Evolutionary conservation across 2,888 invertebrate genomes (phyloP).

Genomic region (Dolichopus griseipennis): DNA sequence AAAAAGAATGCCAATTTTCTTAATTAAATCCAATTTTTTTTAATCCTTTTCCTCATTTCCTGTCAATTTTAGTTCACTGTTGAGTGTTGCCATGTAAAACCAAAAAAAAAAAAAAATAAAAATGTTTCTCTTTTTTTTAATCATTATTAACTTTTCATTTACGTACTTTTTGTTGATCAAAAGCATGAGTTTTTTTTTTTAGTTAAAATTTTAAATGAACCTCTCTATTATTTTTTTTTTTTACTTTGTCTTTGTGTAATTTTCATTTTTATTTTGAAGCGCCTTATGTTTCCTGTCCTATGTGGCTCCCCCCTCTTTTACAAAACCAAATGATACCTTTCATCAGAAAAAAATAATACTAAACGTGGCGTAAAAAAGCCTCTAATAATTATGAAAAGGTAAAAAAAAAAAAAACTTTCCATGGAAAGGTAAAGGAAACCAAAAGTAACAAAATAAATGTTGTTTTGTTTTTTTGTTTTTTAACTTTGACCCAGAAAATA

Average conservation of each 20-base stretch:
- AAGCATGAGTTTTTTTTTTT: background rate
- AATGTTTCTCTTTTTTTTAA: too few relatives aligned
- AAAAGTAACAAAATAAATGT: too few relatives aligned
- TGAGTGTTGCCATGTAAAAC: too few relatives aligned
- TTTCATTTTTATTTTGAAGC: too few relatives aligned
- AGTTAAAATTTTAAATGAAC: background rate
- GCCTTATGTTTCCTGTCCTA: background rate
- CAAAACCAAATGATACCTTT: too few relatives aligned
- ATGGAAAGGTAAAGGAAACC: background rate
- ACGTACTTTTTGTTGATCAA: background rate
- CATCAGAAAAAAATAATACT: background rate
- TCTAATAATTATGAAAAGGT: background rate
- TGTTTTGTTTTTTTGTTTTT: background rate
- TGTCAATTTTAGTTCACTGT: background rate
- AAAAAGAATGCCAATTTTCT: background rate
- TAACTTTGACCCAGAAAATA: slow-evolving; percentile 1
- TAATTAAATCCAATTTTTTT: background rate
- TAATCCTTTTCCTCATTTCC: background rate
- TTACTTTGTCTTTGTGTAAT: too few relatives aligned
- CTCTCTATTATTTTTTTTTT: too few relatives aligned
- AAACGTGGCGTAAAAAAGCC: background rate
- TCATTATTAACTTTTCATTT: background rate
- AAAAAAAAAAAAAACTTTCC: background rate
- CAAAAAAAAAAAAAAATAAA: too few relatives aligned
- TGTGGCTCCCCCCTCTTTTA: too few relatives aligned